These are phyloP conservation scores for Gonioctena quinquepunctata DNA, from an alignment of 1,140 invertebrate species.

Conservation along the genomic window DNA sequence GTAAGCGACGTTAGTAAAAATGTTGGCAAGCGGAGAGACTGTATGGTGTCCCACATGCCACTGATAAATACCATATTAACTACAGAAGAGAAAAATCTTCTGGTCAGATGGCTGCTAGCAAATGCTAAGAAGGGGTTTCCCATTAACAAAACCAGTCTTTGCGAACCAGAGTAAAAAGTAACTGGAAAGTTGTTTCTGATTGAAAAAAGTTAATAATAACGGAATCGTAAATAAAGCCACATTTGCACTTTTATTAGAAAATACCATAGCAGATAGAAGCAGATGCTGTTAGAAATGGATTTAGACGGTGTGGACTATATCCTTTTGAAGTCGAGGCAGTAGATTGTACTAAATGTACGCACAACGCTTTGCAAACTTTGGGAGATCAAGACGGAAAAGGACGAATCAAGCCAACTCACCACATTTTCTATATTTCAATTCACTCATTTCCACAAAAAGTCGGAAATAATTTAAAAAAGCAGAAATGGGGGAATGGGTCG, in stretches of 20 bases:
- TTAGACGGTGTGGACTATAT: constrained; percentile 47
- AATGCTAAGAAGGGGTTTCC: constrained; percentile 21
- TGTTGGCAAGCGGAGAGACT: too few relatives aligned
- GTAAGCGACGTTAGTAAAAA: too few relatives aligned
- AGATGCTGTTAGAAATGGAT: too few relatives aligned
- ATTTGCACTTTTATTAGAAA: constrained; percentile 13
- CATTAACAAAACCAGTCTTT: constrained; percentile 14
- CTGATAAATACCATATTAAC: too few relatives aligned
- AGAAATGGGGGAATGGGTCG: too few relatives aligned
- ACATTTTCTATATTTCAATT: constrained; percentile 18
- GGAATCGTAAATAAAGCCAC: constrained; percentile 14
- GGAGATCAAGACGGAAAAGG: neutral
- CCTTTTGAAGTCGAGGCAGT: constrained; percentile 46
- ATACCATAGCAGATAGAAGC: constrained; percentile 37
- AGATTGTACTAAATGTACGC: constrained; percentile 45
- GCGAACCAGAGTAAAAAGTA: constrained; percentile 20
- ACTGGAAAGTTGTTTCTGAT: constrained; percentile 5
- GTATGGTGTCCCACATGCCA: too few relatives aligned
- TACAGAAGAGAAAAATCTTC: constrained; percentile 16
- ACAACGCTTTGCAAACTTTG: constrained; percentile 23
- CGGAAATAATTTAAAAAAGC: too few relatives aligned
- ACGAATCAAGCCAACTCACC: neutral
- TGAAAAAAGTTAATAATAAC: constrained; percentile 22
- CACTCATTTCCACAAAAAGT: too few relatives aligned
- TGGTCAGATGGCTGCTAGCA: constrained; percentile 15